Conservation (phyloP, 2,888 invertebrate genomes). For the Epiblema foenella region DNA sequence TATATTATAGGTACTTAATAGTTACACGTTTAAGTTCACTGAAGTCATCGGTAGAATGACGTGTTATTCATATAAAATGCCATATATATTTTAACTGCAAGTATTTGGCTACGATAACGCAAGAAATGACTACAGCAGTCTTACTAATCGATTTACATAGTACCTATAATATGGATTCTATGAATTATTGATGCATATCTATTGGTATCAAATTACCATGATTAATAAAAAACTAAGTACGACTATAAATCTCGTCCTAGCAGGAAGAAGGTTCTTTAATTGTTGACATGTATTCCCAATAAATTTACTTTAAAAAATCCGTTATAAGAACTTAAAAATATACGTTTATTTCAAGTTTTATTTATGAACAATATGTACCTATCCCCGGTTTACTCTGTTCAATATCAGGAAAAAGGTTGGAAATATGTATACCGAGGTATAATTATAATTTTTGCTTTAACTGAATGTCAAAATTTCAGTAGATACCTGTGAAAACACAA, state of each 20-base stretch:
- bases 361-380: too few species aligned
- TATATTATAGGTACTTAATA: not conserved
- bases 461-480: not conserved
- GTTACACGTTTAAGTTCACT: slow-evolving; percentile 12
- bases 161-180: slow-evolving; percentile 22
- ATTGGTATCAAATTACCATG: slow-evolving; percentile 7
- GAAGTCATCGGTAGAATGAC: slow-evolving; percentile 23
- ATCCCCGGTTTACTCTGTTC: not conserved
- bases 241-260: not conserved
- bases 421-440: not conserved
- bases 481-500: too few species aligned
- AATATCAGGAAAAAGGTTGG: not conserved
- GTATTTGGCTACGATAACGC: slow-evolving; percentile 29
- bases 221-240: slow-evolving; percentile 10
- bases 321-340: too few species aligned
- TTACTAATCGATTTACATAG: slow-evolving; percentile 35
- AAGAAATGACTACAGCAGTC: slow-evolving; percentile 27
- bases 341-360: too few species aligned
- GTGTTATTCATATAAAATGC: slow-evolving; percentile 8
- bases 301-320: too few species aligned
- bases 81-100: slow-evolving; percentile 17
- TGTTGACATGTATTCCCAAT: too few species aligned
- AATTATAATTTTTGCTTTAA: not conserved
- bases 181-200: slow-evolving; percentile 25
- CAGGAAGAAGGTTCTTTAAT: not conserved